phyloP scores from a whole-genome alignment of 2,797 vertebrate species.

The Oreonectes daqikongensis region DNA sequence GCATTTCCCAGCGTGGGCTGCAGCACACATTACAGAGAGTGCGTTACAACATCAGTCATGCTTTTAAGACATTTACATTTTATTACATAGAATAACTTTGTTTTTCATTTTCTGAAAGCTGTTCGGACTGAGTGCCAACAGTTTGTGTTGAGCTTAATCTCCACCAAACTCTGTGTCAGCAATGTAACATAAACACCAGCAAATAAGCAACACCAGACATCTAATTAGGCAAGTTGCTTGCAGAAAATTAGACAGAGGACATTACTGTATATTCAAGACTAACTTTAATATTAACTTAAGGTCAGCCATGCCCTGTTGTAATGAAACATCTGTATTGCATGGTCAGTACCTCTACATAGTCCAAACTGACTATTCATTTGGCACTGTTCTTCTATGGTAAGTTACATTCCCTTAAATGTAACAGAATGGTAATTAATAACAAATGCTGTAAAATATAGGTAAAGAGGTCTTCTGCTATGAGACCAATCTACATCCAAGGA shows the following conservation, averaged over 20 bases:
- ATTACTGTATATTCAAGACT: background rate
- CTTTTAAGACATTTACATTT: background rate
- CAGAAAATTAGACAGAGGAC: background rate
- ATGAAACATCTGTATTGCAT: background rate
- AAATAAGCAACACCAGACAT: background rate
- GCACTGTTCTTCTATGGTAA: too few species aligned
- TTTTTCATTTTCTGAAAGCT: background rate
- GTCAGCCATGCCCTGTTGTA: background rate
- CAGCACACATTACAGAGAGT: background rate
- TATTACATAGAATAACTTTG: background rate
- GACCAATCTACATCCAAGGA: too few species aligned
- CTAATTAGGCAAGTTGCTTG: background rate
- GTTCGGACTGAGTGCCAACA: background rate
- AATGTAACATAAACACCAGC: background rate
- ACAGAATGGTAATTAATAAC: too few species aligned
- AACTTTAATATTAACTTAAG: background rate
- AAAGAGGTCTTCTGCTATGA: too few species aligned
- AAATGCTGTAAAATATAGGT: too few species aligned
- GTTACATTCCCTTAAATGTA: too few species aligned
- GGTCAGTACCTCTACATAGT: too few species aligned
- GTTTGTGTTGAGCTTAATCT: background rate
- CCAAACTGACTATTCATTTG: too few species aligned
- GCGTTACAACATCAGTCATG: background rate
- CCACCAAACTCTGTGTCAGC: background rate
- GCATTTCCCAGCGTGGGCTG: background rate